These are phyloP conservation scores for Cyphomyrus plagiostoma DNA, from an alignment of 2,113 vertebrate genomes.

Conservation along the genomic window DNA sequence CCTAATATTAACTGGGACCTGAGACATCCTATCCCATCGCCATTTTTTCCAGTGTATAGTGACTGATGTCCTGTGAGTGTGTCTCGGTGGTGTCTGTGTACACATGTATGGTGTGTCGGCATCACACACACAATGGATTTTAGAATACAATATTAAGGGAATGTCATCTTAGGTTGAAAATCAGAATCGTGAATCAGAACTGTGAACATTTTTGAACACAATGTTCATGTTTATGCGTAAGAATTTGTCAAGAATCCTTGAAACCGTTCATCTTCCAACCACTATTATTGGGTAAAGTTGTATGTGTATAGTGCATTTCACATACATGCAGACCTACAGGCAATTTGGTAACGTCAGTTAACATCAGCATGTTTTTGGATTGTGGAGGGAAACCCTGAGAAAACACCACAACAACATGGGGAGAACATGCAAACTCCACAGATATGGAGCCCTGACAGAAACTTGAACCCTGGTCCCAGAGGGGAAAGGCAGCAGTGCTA, in stretches of 20 bases:
- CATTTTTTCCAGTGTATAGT: not conserved
- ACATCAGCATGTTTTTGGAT: not conserved
- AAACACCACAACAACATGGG: not conserved
- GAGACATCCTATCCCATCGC: not conserved
- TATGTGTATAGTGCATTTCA: not conserved
- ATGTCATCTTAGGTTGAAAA: not conserved
- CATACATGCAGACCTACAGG: not conserved
- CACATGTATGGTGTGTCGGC: slow-evolving; percentile 30
- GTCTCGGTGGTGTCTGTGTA: slow-evolving; percentile 9
- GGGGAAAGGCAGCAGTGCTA: not conserved
- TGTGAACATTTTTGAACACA: not conserved
- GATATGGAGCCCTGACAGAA: not conserved
- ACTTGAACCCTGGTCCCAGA: not conserved
- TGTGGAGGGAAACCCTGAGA: not conserved
- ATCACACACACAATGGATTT: slow-evolving; percentile 43
- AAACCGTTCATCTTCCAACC: not conserved
- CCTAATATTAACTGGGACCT: slow-evolving; percentile 7
- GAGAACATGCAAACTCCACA: not conserved
- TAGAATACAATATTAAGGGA: not conserved
- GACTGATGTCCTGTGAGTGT: not conserved
- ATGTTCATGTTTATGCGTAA: not conserved
- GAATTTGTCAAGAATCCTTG: not conserved
- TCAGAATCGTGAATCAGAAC: not conserved
- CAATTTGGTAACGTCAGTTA: not conserved
- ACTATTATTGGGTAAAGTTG: not conserved